A percentile compares a stretch with the other conserved stretches of the same genome.
Conservation (phyloP, 2,888 invertebrate genomes). For the Parnassius mnemosyne region DNA sequence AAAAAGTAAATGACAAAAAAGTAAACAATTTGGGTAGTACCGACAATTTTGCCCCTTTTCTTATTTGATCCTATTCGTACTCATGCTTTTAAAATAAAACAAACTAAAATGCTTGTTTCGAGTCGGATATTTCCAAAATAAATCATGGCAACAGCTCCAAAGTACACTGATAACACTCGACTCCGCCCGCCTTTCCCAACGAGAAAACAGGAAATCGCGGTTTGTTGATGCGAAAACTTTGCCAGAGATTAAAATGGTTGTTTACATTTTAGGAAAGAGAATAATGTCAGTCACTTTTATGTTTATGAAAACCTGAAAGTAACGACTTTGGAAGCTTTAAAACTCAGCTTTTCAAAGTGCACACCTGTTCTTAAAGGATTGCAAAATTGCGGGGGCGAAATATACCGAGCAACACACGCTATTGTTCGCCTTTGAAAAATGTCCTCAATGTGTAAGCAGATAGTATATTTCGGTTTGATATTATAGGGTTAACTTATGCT, state of each 20-base stretch:
- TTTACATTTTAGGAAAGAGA: slow-evolving; percentile 17
- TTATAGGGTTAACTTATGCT: not conserved
- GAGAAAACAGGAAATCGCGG: slow-evolving; percentile 29
- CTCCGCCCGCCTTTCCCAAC: slow-evolving; percentile 6
- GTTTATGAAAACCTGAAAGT: slow-evolving; percentile 20
- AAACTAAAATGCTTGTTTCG: not conserved
- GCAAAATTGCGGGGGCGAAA: slow-evolving; percentile 13
- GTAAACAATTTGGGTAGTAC: too few species aligned
- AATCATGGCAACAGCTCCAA: slow-evolving; percentile 31
- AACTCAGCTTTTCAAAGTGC: slow-evolving; percentile 7
- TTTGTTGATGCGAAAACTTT: slow-evolving; percentile 33
- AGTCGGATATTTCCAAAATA: slow-evolving; percentile 28
- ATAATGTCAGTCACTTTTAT: slow-evolving; percentile 16
- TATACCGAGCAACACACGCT: slow-evolving; percentile 3
- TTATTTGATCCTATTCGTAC: too few species aligned
- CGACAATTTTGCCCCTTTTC: too few species aligned
- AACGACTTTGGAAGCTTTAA: slow-evolving; percentile 15
- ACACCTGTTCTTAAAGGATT: slow-evolving; percentile 21
- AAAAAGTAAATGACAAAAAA: too few species aligned
- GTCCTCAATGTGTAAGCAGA: not conserved
- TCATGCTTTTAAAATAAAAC: too few species aligned
- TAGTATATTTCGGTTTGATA: not conserved
- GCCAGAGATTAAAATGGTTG: slow-evolving; percentile 28
- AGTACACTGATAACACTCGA: slow-evolving; percentile 30
- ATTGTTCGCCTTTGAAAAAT: slow-evolving; percentile 20